Conservation (phyloP, 2,888 invertebrate genomes). For the Thymelicus acteon region DNA sequence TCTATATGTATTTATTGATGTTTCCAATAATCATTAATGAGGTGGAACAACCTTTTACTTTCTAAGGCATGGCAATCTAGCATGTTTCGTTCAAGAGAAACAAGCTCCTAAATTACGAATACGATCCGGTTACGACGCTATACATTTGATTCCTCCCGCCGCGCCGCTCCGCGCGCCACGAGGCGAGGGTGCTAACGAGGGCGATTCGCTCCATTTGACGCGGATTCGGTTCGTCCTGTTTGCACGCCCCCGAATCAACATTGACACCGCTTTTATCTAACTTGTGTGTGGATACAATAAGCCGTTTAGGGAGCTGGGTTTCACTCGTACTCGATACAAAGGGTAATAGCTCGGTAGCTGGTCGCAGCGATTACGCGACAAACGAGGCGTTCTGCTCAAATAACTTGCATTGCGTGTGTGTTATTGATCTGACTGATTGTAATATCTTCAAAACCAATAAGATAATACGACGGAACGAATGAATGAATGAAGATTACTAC, state of each 20-base stretch:
- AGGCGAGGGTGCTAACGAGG: constrained; percentile 18
- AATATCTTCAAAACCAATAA: too few relatives aligned
- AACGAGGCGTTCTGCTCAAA: background rate
- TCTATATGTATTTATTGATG: too few relatives aligned
- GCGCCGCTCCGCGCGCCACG: background rate
- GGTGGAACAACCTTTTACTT: background rate
- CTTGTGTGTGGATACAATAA: constrained; percentile 10
- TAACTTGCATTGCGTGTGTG: too few relatives aligned
- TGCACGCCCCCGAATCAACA: constrained; percentile 17
- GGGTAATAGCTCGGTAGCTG: background rate
- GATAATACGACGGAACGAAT: too few relatives aligned
- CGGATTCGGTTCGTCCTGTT: constrained; percentile 14
- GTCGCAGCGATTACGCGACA: background rate
- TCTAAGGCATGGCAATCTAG: background rate
- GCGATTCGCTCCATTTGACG: constrained; percentile 23
- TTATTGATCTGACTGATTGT: too few relatives aligned
- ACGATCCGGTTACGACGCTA: constrained; percentile 21
- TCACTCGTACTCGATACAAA: background rate
- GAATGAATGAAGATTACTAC: too few relatives aligned
- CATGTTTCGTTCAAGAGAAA: background rate
- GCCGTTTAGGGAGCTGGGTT: background rate
- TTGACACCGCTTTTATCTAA: constrained; percentile 25
- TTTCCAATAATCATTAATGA: background rate
- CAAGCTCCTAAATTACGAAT: constrained; percentile 16
- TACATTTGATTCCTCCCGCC: constrained; percentile 8